Evolutionary conservation across 2,888 invertebrate genomes (phyloP), one percentile per base, ranked within the genome.

Genomic region (Syritta pipiens): DNA sequence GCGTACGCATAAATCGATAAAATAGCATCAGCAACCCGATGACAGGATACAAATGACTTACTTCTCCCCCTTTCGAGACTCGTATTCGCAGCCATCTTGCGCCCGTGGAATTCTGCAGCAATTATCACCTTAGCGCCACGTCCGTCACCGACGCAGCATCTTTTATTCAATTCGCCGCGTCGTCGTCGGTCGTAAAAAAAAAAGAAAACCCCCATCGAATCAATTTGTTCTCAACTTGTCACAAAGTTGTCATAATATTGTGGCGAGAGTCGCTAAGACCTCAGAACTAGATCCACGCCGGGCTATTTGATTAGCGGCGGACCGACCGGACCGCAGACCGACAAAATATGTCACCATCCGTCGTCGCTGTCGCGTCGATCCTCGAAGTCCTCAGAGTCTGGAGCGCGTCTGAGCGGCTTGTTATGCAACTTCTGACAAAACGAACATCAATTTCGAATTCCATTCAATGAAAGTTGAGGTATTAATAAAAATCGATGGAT

Each of bases 161-260:
- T 71, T 71, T 44, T 60, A 62, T 62, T 55, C 55, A 75, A 60
- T 55, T 28, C 19, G 40, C 28, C 28, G 37, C 30, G 30, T 30
- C 12, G 32, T n/a, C 3, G 32, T 10, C 32, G 32, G 32, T 9
- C 7, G n/a, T 9, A 10, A n/a, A 10, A 32, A 20, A 49, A 59
- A 32, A 77, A 55, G 49, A 79, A 72, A 14, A 3, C 9, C 57
- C 14, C 14, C 67, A 67, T 67, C 72, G 60, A 62, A 79, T 72
- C 79, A 79, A 79, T 79, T 79, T 79, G 79, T 79, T 79, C 79
- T 74, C 35, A 67, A 74, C 72, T 79, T 79, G 79, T 79, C 79
- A 67, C 65, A 72, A 74, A 67, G 67, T 79, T 79, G 79, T 79
- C 79, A 79, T 79, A 79, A 79, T 67, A 74, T 44, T 35, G 71